phyloP scores from a whole-genome alignment of 2,888 invertebrate species.

The Myopa testacea region DNA sequence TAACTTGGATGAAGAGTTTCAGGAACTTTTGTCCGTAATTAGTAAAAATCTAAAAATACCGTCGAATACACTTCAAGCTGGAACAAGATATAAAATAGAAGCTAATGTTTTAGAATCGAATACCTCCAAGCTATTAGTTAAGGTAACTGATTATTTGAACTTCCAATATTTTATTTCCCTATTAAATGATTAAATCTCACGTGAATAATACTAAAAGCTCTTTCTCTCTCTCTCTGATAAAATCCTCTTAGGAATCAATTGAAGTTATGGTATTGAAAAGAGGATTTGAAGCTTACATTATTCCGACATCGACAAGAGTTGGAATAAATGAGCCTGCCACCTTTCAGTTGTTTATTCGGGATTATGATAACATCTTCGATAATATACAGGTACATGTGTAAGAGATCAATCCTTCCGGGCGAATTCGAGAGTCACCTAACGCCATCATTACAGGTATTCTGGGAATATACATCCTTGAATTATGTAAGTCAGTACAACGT shows the following conservation, averaged over 20 bases:
- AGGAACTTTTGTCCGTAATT: conserved; percentile 44
- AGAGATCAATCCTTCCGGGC: neutral
- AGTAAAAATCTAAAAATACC: conserved; percentile 49
- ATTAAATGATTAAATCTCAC: neutral
- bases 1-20: conserved; percentile 49
- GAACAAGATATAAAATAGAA: conserved; percentile 51
- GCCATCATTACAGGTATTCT: conserved; percentile 13
- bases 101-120: conserved; percentile 43
- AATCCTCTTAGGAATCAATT: conserved; percentile 42
- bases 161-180: too few relatives aligned
- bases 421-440: neutral
- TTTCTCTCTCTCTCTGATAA: neutral
- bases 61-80: conserved; percentile 48
- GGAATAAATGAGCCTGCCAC: conserved; percentile 45
- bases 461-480: conserved; percentile 22
- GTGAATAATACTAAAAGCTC: too few relatives aligned
- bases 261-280: conserved; percentile 43
- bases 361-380: conserved; percentile 47
- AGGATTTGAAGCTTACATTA: conserved; percentile 48
- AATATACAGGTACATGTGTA: conserved; percentile 38
- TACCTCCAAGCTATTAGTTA: conserved; percentile 27
- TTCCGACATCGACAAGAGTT: conserved; percentile 46
- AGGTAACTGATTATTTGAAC: conserved; percentile 11
- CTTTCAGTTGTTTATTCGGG: conserved; percentile 45
- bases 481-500: conserved; percentile 4